Conservation (phyloP, 2,113 vertebrate genomes). For the Brachionichthys hirsutus region DNA sequence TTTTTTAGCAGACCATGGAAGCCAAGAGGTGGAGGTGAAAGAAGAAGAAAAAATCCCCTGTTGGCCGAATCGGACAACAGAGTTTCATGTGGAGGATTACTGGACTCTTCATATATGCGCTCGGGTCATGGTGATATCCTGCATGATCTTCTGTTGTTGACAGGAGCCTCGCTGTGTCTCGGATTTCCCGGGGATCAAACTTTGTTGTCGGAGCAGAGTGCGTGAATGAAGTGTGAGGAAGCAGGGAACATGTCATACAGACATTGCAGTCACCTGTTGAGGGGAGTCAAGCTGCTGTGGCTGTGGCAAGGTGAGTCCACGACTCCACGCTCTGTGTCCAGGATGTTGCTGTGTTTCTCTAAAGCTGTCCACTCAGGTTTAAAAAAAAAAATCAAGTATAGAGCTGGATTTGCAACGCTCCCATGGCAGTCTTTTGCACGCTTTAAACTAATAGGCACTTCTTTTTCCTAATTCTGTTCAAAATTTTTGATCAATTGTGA, state of each 20-base stretch:
- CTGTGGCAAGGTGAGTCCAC: slow-evolving; percentile 74
- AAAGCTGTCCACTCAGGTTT: slow-evolving; percentile 1
- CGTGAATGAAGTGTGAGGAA: slow-evolving; percentile 45
- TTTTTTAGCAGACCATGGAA: slow-evolving; percentile 53
- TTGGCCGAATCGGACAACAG: slow-evolving; percentile 23
- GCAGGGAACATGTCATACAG: slow-evolving; percentile 68
- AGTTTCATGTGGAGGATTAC: slow-evolving; percentile 49
- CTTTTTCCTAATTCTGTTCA: too few species aligned
- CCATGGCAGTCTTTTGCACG: neutral
- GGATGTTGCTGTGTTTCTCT: neutral
- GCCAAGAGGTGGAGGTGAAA: slow-evolving; percentile 44
- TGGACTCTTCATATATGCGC: slow-evolving; percentile 34
- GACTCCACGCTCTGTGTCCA: slow-evolving; percentile 47
- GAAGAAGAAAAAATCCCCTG: slow-evolving; percentile 11
- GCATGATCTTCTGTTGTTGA: slow-evolving; percentile 48
- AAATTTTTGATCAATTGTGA: too few species aligned
- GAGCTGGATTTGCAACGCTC: neutral
- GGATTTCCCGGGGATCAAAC: slow-evolving; percentile 51
- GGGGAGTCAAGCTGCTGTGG: slow-evolving; percentile 64
- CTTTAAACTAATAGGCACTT: too few species aligned
- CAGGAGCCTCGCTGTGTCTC: slow-evolving; percentile 39
- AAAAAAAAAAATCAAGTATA: too few species aligned
- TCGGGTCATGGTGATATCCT: slow-evolving; percentile 56
- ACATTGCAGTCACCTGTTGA: slow-evolving; percentile 69
- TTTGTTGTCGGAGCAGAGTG: slow-evolving; percentile 34